phyloP scores from a whole-genome alignment of 2,888 invertebrate genomes.

The Uropetala carovei region DNA sequence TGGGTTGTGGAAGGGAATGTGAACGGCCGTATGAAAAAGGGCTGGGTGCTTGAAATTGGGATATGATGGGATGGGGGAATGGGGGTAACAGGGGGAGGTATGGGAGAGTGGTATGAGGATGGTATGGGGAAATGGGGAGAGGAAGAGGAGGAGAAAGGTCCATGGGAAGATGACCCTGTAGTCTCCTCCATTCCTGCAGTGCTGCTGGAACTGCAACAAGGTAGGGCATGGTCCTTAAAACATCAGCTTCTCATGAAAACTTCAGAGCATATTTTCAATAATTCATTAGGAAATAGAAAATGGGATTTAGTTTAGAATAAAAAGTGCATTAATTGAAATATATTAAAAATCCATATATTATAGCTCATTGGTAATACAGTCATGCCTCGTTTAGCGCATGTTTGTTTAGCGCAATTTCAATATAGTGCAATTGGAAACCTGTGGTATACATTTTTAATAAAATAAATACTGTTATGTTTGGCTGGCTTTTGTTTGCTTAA shows the following conservation, averaged over 20 bases:
- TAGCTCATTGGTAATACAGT: too few relatives aligned
- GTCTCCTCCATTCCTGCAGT: slow-evolving; percentile 57
- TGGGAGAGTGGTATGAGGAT: slow-evolving; percentile 39
- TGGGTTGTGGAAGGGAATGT: slow-evolving; percentile 54
- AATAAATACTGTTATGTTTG: too few relatives aligned
- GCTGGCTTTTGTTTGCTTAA: too few relatives aligned
- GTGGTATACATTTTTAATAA: too few relatives aligned
- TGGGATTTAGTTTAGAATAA: neutral
- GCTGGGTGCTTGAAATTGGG: slow-evolving; percentile 36
- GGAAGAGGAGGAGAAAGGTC: slow-evolving; percentile 56
- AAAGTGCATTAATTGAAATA: neutral
- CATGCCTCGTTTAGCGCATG: too few relatives aligned
- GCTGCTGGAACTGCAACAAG: slow-evolving; percentile 30
- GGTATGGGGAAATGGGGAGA: slow-evolving; percentile 46
- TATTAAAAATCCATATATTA: neutral
- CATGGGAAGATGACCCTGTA: slow-evolving; percentile 40
- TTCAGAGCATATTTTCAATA: too few relatives aligned
- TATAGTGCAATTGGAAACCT: too few relatives aligned
- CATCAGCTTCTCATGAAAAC: too few relatives aligned
- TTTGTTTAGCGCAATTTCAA: too few relatives aligned
- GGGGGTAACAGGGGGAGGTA: slow-evolving; percentile 39
- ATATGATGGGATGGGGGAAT: slow-evolving; percentile 43
- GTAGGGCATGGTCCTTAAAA: too few relatives aligned
- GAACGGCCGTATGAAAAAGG: slow-evolving; percentile 54
- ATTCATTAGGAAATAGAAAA: too few relatives aligned